phyloP scores from a whole-genome alignment of 2,113 vertebrate species.

The Amblyopsis rosae region DNA sequence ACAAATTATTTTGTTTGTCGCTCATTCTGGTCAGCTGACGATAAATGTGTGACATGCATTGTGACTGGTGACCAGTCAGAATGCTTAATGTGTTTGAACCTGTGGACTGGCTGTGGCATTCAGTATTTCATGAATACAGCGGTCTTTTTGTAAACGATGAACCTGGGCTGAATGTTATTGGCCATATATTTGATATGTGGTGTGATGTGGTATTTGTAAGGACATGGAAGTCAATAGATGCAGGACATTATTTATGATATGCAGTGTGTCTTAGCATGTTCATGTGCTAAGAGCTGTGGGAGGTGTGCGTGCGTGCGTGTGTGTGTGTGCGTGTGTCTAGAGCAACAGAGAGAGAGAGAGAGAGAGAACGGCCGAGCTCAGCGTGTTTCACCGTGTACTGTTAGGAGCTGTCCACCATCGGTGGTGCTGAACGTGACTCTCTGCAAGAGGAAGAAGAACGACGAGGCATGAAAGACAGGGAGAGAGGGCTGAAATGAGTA shows the following conservation, averaged over 20 bases:
- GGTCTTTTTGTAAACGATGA: neutral
- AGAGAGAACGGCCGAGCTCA: neutral
- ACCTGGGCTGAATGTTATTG: neutral
- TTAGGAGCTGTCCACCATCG: conserved; percentile 64
- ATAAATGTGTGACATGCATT: too few relatives aligned
- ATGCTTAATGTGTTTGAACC: neutral
- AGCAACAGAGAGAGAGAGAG: neutral
- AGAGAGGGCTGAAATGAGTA: conserved; percentile 17
- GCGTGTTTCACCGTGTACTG: conserved; percentile 28
- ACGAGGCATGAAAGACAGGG: conserved; percentile 16
- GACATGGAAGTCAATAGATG: neutral
- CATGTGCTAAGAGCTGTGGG: conserved; percentile 26
- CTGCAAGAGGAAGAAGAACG: conserved; percentile 35
- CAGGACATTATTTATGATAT: neutral
- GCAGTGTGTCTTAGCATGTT: conserved; percentile 9
- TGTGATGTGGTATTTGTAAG: neutral
- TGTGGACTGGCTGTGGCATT: conserved; percentile 8
- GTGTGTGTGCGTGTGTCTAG: neutral
- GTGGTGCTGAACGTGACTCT: conserved; percentile 70
- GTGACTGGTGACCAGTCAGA: neutral
- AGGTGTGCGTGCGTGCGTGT: conserved; percentile 24
- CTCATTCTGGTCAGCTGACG: too few relatives aligned
- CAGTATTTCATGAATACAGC: neutral
- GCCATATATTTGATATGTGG: neutral
- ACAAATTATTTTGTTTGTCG: too few relatives aligned